phyloP scores from a whole-genome alignment of 2,888 invertebrate species.

The Agrochola macilenta region DNA sequence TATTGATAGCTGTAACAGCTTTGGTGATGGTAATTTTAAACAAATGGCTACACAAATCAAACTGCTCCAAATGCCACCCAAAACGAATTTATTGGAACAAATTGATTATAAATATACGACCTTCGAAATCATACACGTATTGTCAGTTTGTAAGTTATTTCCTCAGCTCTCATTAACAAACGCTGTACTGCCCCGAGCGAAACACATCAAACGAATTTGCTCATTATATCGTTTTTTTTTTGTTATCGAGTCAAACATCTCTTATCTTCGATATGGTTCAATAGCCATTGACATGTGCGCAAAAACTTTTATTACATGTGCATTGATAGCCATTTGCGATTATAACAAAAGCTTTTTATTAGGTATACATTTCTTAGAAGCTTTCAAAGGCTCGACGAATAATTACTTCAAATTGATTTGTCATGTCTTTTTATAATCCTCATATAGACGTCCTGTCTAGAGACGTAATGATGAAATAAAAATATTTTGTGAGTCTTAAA shows the following conservation, averaged over 20 bases:
- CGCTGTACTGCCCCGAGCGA: slow-evolving; percentile 77
- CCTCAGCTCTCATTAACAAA: slow-evolving; percentile 71
- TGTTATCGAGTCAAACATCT: slow-evolving; percentile 54
- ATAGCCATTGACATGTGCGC: slow-evolving; percentile 54
- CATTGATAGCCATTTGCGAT: slow-evolving; percentile 38
- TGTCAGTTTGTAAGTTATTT: slow-evolving; percentile 72
- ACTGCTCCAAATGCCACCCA: slow-evolving; percentile 68
- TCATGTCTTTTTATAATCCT: slow-evolving; percentile 58
- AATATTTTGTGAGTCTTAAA: slow-evolving; percentile 54
- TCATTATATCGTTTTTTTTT: slow-evolving; percentile 72
- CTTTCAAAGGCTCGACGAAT: slow-evolving; percentile 38
- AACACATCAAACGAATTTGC: slow-evolving; percentile 72
- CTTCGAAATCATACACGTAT: slow-evolving; percentile 70
- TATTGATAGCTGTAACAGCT: slow-evolving; percentile 51
- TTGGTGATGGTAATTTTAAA: slow-evolving; percentile 64
- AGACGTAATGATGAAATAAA: slow-evolving; percentile 42
- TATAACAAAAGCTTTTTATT: slow-evolving; percentile 47
- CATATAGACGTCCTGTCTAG: slow-evolving; percentile 39
- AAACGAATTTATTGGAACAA: slow-evolving; percentile 71
- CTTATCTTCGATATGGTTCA: slow-evolving; percentile 56
- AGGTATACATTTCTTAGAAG: slow-evolving; percentile 46
- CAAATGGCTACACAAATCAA: slow-evolving; percentile 68
- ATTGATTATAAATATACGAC: slow-evolving; percentile 74
- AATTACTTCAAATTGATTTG: slow-evolving; percentile 38
- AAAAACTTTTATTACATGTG: slow-evolving; percentile 55